Conservation (phyloP, 2,797 vertebrate genomes). For the Clarias fuscus region DNA sequence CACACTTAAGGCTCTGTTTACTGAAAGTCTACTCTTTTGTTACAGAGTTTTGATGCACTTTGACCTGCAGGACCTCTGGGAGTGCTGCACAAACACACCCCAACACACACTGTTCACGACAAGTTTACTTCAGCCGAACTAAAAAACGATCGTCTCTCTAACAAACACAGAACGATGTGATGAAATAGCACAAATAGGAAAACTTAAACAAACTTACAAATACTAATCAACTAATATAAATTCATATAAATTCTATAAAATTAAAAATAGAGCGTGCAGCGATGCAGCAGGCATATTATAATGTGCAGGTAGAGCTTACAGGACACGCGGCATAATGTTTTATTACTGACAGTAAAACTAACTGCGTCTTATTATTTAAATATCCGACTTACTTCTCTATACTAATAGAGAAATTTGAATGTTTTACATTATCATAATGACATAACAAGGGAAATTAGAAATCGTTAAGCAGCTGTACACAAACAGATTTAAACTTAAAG, state of each 20-base stretch:
- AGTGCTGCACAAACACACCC: slow-evolving; percentile 58
- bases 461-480: background rate
- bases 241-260: too few relatives aligned
- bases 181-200: background rate
- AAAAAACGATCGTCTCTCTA: background rate
- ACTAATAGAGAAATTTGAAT: background rate
- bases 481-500: background rate
- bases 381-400: background rate
- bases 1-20: background rate
- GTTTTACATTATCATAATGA: background rate
- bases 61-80: slow-evolving; percentile 68
- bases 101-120: background rate
- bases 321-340: background rate
- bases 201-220: background rate
- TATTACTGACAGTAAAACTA: background rate
- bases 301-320: background rate
- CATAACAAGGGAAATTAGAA: background rate
- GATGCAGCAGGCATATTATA: background rate
- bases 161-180: background rate
- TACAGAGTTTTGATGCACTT: slow-evolving; percentile 70
- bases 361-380: background rate
- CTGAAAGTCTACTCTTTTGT: slow-evolving; percentile 10
- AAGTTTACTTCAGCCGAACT: slow-evolving; percentile 13
- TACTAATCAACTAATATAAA: background rate
- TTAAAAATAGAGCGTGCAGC: too few relatives aligned